Percentiles rank a stretch among this genome's conserved stretches.
These are phyloP conservation scores for Rhinopomastus cyanomelas DNA, from an alignment of 2,113 vertebrate genomes.

Conservation along the genomic window DNA sequence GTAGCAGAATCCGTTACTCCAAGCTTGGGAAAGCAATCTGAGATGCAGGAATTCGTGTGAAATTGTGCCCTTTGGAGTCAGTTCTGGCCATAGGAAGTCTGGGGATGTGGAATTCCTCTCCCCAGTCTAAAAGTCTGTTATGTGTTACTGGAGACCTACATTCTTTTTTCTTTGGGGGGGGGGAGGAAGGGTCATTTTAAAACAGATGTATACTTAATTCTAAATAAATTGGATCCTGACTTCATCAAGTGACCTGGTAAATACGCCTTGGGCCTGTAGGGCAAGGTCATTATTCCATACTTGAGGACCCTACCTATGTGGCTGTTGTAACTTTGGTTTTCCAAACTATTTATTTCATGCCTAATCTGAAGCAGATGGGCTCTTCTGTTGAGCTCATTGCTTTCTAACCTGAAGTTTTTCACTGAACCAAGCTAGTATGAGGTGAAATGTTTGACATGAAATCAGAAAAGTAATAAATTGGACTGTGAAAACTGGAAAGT, in stretches of 20 bases:
- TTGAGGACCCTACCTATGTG: background rate
- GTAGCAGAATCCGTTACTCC: background rate
- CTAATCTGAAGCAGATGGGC: constrained; percentile 30
- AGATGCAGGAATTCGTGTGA: background rate
- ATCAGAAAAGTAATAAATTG: background rate
- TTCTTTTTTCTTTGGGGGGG: no score
- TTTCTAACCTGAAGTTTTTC: constrained; percentile 17
- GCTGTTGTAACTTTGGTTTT: background rate
- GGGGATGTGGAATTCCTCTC: background rate
- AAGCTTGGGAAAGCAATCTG: constrained; percentile 8
- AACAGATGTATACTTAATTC: background rate
- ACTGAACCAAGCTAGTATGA: background rate
- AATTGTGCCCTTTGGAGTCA: background rate
- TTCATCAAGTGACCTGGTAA: background rate
- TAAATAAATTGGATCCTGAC: background rate
- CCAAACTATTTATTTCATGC: background rate
- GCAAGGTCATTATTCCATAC: background rate
- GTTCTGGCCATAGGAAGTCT: background rate
- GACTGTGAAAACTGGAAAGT: background rate
- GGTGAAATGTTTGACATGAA: background rate
- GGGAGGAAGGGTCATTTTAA: background rate
- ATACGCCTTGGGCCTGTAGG: background rate
- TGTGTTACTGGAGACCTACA: background rate
- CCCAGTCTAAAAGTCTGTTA: background rate
- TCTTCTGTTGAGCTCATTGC: background rate